Conservation (phyloP, 2,113 vertebrate species). For the Glaucidium brasilianum region DNA sequence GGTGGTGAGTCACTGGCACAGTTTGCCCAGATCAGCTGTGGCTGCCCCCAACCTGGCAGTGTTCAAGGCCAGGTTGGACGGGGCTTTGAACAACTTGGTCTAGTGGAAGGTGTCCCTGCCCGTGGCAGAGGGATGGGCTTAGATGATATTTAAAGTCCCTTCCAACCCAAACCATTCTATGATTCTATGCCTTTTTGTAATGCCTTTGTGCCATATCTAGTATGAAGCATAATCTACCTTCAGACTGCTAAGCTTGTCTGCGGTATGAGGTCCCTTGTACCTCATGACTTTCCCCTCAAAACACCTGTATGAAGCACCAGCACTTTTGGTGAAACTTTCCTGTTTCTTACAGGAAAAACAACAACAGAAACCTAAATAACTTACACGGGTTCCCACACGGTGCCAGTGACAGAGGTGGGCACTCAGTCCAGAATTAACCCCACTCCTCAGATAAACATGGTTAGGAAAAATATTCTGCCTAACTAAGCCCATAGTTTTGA, state of each 20-base stretch:
- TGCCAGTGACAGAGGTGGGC: background rate
- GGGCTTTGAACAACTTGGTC: too few species aligned
- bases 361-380: background rate
- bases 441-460: rapidly evolving
- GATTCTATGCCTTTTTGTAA: background rate
- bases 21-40: too few species aligned
- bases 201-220: rapidly evolving
- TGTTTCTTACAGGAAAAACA: background rate
- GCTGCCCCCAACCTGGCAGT: too few species aligned
- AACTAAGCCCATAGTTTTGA: background rate
- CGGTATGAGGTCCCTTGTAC: background rate
- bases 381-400: rapidly evolving
- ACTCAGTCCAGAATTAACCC: background rate
- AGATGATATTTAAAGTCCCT: too few species aligned
- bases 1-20: too few species aligned
- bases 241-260: background rate
- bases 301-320: background rate
- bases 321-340: too few species aligned
- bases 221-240: background rate
- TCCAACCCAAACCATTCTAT: too few species aligned
- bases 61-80: too few species aligned
- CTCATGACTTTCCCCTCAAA: rapidly evolving
- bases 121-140: too few species aligned
- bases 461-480: background rate
- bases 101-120: too few species aligned